Evolutionary conservation across 2,888 invertebrate species (phyloP).

Genomic region (Heliconius charithonia): DNA sequence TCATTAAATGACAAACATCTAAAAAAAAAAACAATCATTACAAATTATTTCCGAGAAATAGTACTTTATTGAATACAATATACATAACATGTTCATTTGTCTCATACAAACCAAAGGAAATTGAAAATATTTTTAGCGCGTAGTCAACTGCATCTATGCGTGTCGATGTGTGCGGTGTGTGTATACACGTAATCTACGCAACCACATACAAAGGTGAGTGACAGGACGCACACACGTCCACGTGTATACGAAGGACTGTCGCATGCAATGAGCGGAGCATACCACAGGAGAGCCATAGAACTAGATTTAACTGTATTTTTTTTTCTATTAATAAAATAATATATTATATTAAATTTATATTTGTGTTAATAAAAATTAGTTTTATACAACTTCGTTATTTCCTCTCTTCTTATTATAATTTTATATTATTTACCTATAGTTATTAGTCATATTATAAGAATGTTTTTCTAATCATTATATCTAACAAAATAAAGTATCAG

Average conservation of each 20-base stretch:
- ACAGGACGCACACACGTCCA: slow-evolving; percentile 57
- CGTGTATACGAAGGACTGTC: slow-evolving; percentile 62
- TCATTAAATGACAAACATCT: neutral
- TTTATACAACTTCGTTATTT: neutral
- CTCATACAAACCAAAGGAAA: slow-evolving; percentile 61
- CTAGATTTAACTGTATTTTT: slow-evolving; percentile 20
- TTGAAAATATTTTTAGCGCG: slow-evolving; percentile 65
- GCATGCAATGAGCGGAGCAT: slow-evolving; percentile 53
- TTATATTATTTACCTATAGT: too few relatives aligned
- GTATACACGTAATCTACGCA: slow-evolving; percentile 55
- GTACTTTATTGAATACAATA: slow-evolving; percentile 19
- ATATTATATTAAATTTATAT: neutral
- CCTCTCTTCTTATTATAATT: too few relatives aligned
- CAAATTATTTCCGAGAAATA: too few relatives aligned
- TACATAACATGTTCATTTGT: slow-evolving; percentile 43
- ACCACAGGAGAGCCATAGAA: slow-evolving; percentile 44
- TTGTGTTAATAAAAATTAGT: neutral
- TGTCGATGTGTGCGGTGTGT: slow-evolving; percentile 51
- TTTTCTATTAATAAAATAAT: neutral
- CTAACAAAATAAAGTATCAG: too few relatives aligned
- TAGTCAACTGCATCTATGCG: slow-evolving; percentile 56
- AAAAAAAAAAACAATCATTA: neutral
- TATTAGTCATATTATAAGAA: neutral
- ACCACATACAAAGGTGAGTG: slow-evolving; percentile 56
- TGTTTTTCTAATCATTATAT: neutral